phyloP scores from a whole-genome alignment of 2,113 vertebrate genomes.

The Oryzias celebensis region DNA sequence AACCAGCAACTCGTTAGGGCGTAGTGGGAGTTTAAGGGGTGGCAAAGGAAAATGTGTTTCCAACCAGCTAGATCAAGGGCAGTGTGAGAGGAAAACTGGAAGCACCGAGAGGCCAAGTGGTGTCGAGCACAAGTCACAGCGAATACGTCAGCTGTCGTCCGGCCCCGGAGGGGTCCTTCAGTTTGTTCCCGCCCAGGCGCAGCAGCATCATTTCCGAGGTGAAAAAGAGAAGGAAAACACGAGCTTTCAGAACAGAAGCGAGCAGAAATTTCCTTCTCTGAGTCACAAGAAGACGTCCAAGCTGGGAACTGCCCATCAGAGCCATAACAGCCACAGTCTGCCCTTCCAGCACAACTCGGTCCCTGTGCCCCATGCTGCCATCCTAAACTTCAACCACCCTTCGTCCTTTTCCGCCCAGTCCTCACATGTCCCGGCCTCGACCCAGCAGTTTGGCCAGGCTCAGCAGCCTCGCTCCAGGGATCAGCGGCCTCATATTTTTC shows the following conservation, averaged over 20 bases:
- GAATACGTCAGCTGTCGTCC: slow-evolving; percentile 64
- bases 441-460: slow-evolving; percentile 61
- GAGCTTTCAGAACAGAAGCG: slow-evolving; percentile 35
- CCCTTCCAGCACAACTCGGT: slow-evolving; percentile 69
- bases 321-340: slow-evolving; percentile 63
- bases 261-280: slow-evolving; percentile 61
- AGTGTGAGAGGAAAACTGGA: slow-evolving; percentile 60
- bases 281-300: slow-evolving; percentile 77
- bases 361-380: slow-evolving; percentile 73
- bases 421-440: slow-evolving; percentile 47
- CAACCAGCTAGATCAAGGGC: slow-evolving; percentile 66
- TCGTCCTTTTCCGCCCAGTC: slow-evolving; percentile 57
- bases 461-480: slow-evolving; percentile 60
- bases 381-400: slow-evolving; percentile 71
- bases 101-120: slow-evolving; percentile 53
- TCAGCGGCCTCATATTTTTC: slow-evolving; percentile 64
- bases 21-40: slow-evolving; percentile 57
- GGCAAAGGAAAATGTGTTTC: slow-evolving; percentile 62
- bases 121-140: slow-evolving; percentile 55
- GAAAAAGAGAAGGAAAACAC: slow-evolving; percentile 67
- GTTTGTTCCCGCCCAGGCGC: slow-evolving; percentile 74
- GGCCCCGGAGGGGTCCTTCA: slow-evolving; percentile 71
- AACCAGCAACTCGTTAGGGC: slow-evolving; percentile 65
- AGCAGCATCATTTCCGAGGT: slow-evolving; percentile 59
- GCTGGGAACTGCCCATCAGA: slow-evolving; percentile 75